Base-by-base conservation (phyloP, 2,888 invertebrate species). In the Carabus problematicus region DNA sequence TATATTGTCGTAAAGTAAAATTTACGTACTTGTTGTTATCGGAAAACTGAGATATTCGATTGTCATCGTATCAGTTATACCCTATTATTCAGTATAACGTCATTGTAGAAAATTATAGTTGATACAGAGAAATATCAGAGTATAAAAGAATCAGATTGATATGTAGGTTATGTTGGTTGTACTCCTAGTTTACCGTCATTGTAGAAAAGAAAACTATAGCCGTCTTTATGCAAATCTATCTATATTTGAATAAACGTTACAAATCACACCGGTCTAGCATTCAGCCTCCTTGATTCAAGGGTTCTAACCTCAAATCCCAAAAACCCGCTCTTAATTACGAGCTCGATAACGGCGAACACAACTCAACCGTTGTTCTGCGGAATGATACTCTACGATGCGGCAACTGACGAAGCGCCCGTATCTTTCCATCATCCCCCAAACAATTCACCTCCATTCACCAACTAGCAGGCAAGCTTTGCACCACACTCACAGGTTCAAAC, bases 281-380 rank as follows among this genome's bases (percentile, higher is more conserved):
- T 29, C 29, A 29, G 29, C 29, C 2, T 29, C 29, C 29, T 6
- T 29, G 29, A 29, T 29, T 29, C 29, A 29, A 29, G 29, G 29
- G 29, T 29, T 29, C 29, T 3, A 66, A 59, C 59, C 66, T 59
- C 49, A 66, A 64, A 66, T 66, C 66, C 66, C 47, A 16, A 66
- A 66, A 59, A 58, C 56, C 56, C 59, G 6, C 49, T 58, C 59
- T 66, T 66, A 66, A 66, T 66, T 66, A 66, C 40, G 41, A 47
- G 58, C 59, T 66, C 58, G 59, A 66, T 66, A 66, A 66, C 64
- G 64, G 18, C 58, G 19, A 42, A 47, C 58, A 47, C 29, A 58
- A 9, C 11, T 29, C 56, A 29, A 39, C 12, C 12, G 8, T 18
- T 56, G 19, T 29, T 18, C 29, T 56, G 40, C 29, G 12, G 19